phyloP scores from a whole-genome alignment of 2,113 vertebrate species.

The Bubo scandiacus region DNA sequence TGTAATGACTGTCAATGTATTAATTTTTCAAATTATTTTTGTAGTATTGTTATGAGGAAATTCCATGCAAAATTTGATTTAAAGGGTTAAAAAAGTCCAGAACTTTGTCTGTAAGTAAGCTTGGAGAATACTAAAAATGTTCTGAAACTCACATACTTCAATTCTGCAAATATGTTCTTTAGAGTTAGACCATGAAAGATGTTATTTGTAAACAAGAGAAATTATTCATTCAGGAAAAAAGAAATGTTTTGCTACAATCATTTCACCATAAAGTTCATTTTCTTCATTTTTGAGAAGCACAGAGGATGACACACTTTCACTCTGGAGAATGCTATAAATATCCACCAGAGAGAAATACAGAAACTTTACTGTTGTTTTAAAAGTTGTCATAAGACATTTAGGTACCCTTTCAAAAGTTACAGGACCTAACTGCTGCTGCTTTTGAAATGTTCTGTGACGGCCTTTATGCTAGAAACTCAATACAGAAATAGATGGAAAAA shows the following conservation, averaged over 20 bases:
- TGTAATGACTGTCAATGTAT: not conserved
- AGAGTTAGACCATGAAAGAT: not conserved
- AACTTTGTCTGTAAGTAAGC: not conserved
- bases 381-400: not conserved
- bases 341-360: not conserved
- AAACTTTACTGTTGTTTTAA: not conserved
- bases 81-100: not conserved
- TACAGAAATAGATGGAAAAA: not conserved
- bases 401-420: not conserved
- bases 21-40: not conserved
- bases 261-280: not conserved
- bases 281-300: not conserved
- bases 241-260: not conserved
- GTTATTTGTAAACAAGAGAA: not conserved
- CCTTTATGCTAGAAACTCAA: not conserved
- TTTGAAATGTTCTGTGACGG: not conserved
- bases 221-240: not conserved
- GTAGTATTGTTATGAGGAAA: not conserved
- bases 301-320: not conserved
- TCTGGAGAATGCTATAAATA: not conserved
- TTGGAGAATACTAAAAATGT: not conserved
- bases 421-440: not conserved
- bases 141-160: not conserved
- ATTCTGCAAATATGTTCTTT: not conserved
- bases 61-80: not conserved